A percentile compares a stretch with the other conserved stretches of the same genome.
Conservation (phyloP, 1,140 invertebrate species). For the Ceratosolen solmsi region DNA sequence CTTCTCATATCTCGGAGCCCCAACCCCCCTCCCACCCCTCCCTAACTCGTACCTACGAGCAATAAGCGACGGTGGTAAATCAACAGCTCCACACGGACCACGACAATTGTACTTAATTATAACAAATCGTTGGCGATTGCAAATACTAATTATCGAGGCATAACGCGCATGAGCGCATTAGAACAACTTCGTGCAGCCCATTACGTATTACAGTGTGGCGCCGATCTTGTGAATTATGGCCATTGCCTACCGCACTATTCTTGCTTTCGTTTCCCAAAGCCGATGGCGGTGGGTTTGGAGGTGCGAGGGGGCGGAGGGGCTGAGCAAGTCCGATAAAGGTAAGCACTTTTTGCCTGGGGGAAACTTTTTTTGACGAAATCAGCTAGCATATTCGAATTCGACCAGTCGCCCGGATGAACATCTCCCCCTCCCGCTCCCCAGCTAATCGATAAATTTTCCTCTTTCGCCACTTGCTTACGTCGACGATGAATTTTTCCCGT, state of each 20-base stretch:
- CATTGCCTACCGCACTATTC: neutral
- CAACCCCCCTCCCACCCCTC: no score
- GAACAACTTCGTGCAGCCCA: neutral
- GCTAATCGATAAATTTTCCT: neutral
- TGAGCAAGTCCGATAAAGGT: no score
- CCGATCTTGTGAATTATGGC: constrained; percentile 13
- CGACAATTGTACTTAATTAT: constrained; percentile 37
- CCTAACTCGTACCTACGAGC: no score
- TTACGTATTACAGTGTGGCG: neutral
- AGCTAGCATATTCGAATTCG: no score
- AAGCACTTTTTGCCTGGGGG: no score
- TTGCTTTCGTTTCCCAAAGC: neutral
- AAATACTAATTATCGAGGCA: constrained; percentile 22
- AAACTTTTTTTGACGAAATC: no score
- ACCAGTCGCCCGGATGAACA: no score
- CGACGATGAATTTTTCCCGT: no score
- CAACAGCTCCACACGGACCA: neutral
- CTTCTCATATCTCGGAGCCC: neutral
- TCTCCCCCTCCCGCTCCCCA: neutral
- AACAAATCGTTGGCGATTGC: constrained; percentile 19
- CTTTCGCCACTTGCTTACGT: neutral
- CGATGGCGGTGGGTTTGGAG: neutral
- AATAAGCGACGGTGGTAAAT: constrained; percentile 9
- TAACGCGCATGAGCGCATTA: neutral
- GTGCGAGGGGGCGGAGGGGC: neutral